Base-by-base conservation (phyloP, 1,140 invertebrate genomes). In the Ips nitidus region DNA sequence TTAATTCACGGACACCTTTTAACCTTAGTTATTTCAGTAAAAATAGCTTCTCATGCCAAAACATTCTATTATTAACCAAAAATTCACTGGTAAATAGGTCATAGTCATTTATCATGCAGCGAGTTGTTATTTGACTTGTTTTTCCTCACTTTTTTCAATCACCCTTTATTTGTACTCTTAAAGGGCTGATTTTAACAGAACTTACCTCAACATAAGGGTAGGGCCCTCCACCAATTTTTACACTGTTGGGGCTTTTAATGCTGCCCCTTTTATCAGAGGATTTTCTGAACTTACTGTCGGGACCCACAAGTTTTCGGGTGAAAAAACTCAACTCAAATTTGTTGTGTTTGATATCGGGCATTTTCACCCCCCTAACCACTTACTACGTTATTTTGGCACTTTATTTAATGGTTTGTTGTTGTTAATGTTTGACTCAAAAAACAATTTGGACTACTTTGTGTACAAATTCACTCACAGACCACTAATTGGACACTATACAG, bases 201-300 rank as follows among this genome's bases (percentile, higher is more conserved):
- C 68, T 70, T 76, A 79, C 77, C 77, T 79, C 77, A 50, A 79
- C 77, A 59, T 78, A 77, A n/a, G 76, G 75, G 65, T 77, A 76
- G 8, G 76, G 74, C 37, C 73, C 72, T 22, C 22, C 71, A 52
- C 69, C 65, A 38, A 78, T 79, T 74, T 74, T 78, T 7, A 78
- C 76, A 42, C 75, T 66, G 37, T 73, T 76, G 38, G 70, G 70
- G 43, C 71, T 69, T 67, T 76, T 76, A 59, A 70, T 68, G 52
- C 57, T 67, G 37, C 56, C 71, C n/a, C 42, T 42, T 64, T 55
- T 65, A 2, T 66, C 65, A 41, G 71, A 50, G 4, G 69, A 65
- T 53, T 73, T 71, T 4, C 50, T 66, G 38, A 50, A 59, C 6
- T 57, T 62, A 43, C 68, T 71, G 7, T 61, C 69, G 41, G 5